These are phyloP conservation scores for Eledone cirrhosa DNA, from an alignment of 2,888 invertebrate species.

Conservation along the genomic window DNA sequence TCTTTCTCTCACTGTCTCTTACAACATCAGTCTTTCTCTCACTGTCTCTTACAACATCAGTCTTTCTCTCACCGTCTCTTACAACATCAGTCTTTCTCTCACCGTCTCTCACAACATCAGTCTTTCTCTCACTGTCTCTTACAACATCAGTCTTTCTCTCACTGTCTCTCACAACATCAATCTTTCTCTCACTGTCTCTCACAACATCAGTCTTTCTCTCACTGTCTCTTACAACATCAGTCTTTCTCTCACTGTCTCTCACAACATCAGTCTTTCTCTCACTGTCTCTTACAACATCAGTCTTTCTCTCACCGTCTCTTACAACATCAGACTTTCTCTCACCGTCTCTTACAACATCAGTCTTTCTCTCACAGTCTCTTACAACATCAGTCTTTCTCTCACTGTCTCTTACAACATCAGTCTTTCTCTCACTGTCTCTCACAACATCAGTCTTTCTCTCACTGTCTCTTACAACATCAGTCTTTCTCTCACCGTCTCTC, in stretches of 20 bases:
- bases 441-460: not conserved
- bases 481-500: not conserved
- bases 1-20: not conserved
- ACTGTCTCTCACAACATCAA: not conserved
- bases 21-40: not conserved
- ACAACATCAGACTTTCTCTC: not conserved
- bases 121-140: not conserved
- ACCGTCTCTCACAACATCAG: not conserved
- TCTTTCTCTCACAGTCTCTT: not conserved
- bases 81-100: not conserved
- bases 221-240: not conserved
- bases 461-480: not conserved
- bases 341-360: not conserved
- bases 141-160: not conserved
- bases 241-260: not conserved
- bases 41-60: not conserved
- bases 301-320: not conserved
- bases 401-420: not conserved
- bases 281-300: not conserved
- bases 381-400: no score
- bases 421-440: not conserved
- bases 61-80: not conserved
- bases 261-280: not conserved
- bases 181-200: not conserved
- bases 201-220: no score